Percentiles rank a stretch among this genome's conserved stretches.
Evolutionary conservation across 2,797 vertebrate genomes (phyloP).

Genomic region (Enteromius unitaeniatus): DNA sequence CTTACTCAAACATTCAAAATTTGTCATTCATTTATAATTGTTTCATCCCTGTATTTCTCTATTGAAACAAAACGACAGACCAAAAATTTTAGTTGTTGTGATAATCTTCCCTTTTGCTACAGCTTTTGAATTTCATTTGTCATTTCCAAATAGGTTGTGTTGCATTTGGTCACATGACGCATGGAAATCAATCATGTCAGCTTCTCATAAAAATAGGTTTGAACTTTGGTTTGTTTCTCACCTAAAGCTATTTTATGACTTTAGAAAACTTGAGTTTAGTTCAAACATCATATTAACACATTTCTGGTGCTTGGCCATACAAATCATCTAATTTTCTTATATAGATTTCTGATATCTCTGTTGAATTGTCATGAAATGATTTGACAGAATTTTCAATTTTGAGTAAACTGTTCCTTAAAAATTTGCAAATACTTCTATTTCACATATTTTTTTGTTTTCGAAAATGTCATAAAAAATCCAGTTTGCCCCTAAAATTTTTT

Average conservation of each 20-base stretch:
- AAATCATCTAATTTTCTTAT: neutral
- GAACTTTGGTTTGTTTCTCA: neutral
- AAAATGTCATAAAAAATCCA: neutral
- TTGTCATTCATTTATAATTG: neutral
- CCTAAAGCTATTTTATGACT: neutral
- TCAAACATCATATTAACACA: too few relatives aligned
- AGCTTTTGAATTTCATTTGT: neutral
- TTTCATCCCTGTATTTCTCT: neutral
- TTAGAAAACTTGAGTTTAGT: neutral
- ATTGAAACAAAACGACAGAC: neutral
- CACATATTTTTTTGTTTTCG: too few relatives aligned
- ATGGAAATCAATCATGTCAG: neutral
- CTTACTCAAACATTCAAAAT: neutral
- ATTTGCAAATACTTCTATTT: neutral
- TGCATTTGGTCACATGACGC: neutral
- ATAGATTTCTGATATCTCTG: neutral
- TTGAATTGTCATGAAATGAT: neutral
- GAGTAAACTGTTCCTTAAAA: neutral
- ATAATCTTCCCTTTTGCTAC: neutral
- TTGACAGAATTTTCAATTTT: neutral
- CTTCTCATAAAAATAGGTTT: neutral
- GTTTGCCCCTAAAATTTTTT: neutral
- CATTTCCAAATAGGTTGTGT: neutral
- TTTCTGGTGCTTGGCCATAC: neutral
- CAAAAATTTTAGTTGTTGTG: neutral